These are phyloP conservation scores for Enteromius thamalakanensis DNA, from an alignment of 2,797 vertebrate species.

Conservation along the genomic window DNA sequence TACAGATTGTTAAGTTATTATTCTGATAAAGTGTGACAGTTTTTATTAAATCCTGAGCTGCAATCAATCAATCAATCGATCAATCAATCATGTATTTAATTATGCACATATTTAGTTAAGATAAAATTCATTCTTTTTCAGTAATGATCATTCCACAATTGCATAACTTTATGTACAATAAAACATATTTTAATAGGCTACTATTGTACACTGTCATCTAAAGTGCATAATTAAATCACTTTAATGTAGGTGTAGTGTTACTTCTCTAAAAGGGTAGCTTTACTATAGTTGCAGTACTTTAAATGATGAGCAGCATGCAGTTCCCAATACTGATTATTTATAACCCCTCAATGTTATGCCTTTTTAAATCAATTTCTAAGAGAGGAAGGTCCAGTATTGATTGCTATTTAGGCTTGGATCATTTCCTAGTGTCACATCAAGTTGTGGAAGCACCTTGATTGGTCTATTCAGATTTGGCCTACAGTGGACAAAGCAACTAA, in stretches of 20 bases:
- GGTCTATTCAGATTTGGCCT: constrained; percentile 18
- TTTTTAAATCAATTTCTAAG: neutral
- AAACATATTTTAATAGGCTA: neutral
- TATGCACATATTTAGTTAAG: neutral
- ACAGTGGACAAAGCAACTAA: constrained; percentile 33
- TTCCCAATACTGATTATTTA: neutral
- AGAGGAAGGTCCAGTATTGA: constrained; percentile 1
- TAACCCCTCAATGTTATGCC: neutral
- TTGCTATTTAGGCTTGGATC: neutral
- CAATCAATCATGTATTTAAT: no score
- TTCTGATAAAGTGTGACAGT: no score
- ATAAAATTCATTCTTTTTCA: neutral
- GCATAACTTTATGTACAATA: neutral
- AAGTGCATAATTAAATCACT: neutral
- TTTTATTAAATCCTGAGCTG: no score
- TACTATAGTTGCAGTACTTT: neutral
- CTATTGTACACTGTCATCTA: neutral
- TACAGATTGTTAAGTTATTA: no score
- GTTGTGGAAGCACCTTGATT: neutral
- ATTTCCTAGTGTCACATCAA: constrained; percentile 19
- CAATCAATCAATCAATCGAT: no score
- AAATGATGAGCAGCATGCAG: constrained; percentile 11
- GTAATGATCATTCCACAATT: neutral
- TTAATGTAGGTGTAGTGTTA: neutral
- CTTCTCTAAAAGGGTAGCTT: neutral